Evolutionary conservation across 2,888 invertebrate genomes (phyloP).

Genomic region (Osedax frankpressi): DNA sequence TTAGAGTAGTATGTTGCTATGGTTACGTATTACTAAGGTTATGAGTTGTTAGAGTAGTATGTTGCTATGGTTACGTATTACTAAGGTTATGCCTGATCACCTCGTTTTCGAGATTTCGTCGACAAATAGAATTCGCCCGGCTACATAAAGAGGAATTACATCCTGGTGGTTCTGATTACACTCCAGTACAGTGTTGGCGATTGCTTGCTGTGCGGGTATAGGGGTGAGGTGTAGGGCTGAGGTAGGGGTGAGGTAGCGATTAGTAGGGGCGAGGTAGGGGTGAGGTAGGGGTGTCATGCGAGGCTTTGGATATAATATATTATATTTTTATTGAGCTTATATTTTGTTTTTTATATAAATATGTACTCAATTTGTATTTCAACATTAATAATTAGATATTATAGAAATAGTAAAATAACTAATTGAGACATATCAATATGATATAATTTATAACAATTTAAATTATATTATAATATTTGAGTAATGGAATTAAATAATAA

Average conservation of each 20-base stretch:
- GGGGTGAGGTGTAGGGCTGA: not conserved
- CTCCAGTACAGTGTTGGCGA: slow-evolving; percentile 49
- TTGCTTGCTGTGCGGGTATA: slow-evolving; percentile 26
- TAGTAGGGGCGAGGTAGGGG: not conserved
- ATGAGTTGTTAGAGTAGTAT: not conserved
- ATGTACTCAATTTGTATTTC: too few species aligned
- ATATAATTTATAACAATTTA: too few species aligned
- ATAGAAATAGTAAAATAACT: too few species aligned
- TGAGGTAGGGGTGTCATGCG: not conserved
- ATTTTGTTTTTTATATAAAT: too few species aligned
- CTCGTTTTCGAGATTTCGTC: slow-evolving; percentile 40
- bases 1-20: not conserved
- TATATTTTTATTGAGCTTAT: not conserved
- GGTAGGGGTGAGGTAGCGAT: not conserved
- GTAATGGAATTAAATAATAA: too few species aligned
- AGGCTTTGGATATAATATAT: not conserved
- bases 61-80: not conserved
- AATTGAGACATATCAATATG: too few species aligned
- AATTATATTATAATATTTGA: too few species aligned
- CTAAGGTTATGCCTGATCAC: too few species aligned
- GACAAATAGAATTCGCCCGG: slow-evolving; percentile 69
- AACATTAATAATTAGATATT: too few species aligned
- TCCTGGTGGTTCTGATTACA: not conserved
- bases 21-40: not conserved
- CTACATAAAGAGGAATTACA: slow-evolving; percentile 55